phyloP scores from a whole-genome alignment of 2,113 vertebrate species.

The Ophiodon elongatus region DNA sequence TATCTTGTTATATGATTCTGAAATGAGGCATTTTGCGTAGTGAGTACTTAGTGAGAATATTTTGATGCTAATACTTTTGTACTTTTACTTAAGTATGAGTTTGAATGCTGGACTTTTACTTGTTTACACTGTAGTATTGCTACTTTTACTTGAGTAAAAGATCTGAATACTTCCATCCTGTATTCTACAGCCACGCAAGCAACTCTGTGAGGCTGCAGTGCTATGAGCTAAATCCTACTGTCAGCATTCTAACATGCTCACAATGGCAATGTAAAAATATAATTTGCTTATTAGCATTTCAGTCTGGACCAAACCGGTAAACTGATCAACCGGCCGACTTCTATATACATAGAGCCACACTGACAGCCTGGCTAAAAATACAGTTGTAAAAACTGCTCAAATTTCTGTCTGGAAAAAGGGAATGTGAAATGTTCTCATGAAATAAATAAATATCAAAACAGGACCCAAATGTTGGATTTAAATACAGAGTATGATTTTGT shows the following conservation, averaged over 20 bases:
- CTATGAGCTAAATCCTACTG: background rate
- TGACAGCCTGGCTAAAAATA: background rate
- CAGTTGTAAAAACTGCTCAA: background rate
- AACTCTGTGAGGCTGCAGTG: background rate
- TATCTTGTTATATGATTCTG: background rate
- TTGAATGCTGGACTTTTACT: background rate
- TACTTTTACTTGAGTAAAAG: background rate
- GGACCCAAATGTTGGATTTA: background rate
- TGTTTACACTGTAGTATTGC: background rate
- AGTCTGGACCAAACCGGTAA: background rate
- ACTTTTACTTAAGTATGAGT: background rate
- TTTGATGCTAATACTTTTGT: background rate
- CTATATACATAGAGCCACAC: background rate
- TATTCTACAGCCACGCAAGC: background rate
- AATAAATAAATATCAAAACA: background rate
- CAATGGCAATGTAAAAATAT: background rate
- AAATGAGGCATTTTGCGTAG: background rate
- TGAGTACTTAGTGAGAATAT: background rate
- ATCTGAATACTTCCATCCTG: background rate
- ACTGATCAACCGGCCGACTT: background rate
- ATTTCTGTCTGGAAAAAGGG: background rate
- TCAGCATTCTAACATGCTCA: background rate
- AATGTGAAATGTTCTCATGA: background rate
- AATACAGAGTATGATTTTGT: slow-evolving; percentile 18
- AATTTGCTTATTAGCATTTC: background rate